Evolutionary conservation across 2,888 invertebrate genomes (phyloP).

Genomic region (Phortica okadai): DNA sequence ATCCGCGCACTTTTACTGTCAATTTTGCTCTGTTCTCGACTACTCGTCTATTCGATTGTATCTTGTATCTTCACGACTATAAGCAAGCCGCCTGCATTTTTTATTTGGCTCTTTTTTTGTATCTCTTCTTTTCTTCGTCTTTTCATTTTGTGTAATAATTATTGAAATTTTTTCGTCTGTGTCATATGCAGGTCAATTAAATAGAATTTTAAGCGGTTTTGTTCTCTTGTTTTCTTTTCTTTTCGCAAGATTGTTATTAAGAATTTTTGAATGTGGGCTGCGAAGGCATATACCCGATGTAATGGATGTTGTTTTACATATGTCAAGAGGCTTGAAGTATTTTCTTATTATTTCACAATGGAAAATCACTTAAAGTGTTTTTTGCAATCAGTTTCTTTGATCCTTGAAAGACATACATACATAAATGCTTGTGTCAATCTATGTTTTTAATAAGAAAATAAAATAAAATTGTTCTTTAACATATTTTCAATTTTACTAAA

Average conservation of each 20-base stretch:
- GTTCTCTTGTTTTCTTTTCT: neutral
- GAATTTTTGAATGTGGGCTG: neutral
- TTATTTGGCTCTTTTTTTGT: neutral
- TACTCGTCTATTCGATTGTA: neutral
- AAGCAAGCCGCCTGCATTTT: neutral
- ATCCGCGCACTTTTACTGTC: conserved; percentile 25
- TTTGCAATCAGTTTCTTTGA: no score
- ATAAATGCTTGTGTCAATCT: no score
- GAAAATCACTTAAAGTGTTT: no score
- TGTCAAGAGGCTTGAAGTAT: neutral
- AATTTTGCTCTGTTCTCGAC: neutral
- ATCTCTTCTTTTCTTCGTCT: neutral
- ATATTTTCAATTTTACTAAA: no score
- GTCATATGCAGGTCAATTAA: conserved; percentile 28
- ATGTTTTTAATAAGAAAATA: no score
- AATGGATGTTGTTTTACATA: neutral
- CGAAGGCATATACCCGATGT: neutral
- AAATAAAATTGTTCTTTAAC: no score
- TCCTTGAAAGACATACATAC: no score
- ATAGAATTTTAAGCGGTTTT: conserved; percentile 14
- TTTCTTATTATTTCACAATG: no score
- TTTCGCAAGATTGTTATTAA: neutral
- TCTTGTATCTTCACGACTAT: no score
- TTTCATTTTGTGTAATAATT: conserved; percentile 9
- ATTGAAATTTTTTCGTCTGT: conserved; percentile 25